phyloP scores from a whole-genome alignment of 2,888 invertebrate species.

The Carpatolechia fugitivella region DNA sequence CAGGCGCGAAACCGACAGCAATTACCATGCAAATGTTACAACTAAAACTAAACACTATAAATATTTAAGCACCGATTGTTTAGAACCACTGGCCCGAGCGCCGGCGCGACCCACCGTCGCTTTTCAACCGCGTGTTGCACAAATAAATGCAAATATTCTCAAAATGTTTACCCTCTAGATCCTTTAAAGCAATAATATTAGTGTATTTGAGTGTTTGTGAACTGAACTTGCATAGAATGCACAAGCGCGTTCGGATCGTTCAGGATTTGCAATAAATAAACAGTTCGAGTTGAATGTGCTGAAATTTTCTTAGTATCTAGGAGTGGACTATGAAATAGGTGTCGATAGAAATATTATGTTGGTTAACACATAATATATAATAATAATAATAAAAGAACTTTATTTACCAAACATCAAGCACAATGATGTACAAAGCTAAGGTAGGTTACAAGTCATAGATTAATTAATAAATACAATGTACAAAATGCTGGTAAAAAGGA shows the following conservation, averaged over 20 bases:
- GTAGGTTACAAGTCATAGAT: no score
- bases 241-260: not conserved
- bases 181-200: slow-evolving; percentile 18
- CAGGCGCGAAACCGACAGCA: not conserved
- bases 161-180: slow-evolving; percentile 28
- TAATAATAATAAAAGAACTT: no score
- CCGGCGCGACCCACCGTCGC: slow-evolving; percentile 19
- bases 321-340: not conserved
- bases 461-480: no score
- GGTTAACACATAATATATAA: no score
- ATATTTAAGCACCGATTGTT: slow-evolving; percentile 11
- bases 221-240: slow-evolving; percentile 13
- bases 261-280: slow-evolving; percentile 12
- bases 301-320: slow-evolving; percentile 7
- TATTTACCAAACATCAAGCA: no score
- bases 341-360: slow-evolving; percentile 2
- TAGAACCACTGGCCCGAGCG: slow-evolving; percentile 23
- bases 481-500: no score
- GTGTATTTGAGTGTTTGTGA: slow-evolving; percentile 15
- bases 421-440: no score
- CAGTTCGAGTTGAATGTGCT: slow-evolving; percentile 1
- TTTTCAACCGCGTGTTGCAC: slow-evolving; percentile 15
- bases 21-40: not conserved
- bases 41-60: slow-evolving; percentile 4
- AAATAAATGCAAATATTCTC: slow-evolving; percentile 18